A percentile compares a stretch with the other conserved stretches of the same genome.
These are phyloP conservation scores for Oopsacas minuta DNA, from an alignment of 37 sponge, comb jelly and placozoan species.

Conservation along the genomic window DNA sequence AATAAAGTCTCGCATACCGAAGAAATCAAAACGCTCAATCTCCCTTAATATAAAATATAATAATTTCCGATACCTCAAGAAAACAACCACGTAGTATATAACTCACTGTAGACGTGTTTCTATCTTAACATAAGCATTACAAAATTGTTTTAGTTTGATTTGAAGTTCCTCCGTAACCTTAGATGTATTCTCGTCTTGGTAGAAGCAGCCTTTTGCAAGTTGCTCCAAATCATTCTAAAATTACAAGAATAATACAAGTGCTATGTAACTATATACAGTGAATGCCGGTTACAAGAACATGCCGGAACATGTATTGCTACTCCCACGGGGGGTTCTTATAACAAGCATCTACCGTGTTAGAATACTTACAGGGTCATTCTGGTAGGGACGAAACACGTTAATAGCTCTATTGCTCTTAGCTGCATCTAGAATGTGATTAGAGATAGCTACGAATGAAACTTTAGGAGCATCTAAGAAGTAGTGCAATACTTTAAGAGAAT, in stretches of 20 bases:
- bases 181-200: neutral
- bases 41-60: neutral
- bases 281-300: too few species aligned
- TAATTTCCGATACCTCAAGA: neutral
- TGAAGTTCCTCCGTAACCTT: neutral
- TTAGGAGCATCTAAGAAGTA: constrained; percentile 67
- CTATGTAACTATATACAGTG: too few species aligned
- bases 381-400: constrained; percentile 60
- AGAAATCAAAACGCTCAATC: constrained; percentile 28
- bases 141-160: neutral
- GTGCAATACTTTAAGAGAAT: constrained; percentile 80
- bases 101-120: neutral
- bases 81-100: neutral
- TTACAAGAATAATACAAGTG: too few species aligned
- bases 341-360: too few species aligned
- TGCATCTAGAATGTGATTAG: constrained; percentile 82
- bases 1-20: constrained; percentile 76
- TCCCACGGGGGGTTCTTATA: too few species aligned
- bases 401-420: constrained; percentile 84
- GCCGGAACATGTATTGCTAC: too few species aligned
- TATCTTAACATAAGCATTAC: neutral
- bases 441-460: constrained; percentile 84
- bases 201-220: neutral
- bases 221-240: neutral
- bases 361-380: neutral